These are phyloP conservation scores for Thera obeliscata DNA, from an alignment of 2,888 invertebrate species.

Conservation along the genomic window DNA sequence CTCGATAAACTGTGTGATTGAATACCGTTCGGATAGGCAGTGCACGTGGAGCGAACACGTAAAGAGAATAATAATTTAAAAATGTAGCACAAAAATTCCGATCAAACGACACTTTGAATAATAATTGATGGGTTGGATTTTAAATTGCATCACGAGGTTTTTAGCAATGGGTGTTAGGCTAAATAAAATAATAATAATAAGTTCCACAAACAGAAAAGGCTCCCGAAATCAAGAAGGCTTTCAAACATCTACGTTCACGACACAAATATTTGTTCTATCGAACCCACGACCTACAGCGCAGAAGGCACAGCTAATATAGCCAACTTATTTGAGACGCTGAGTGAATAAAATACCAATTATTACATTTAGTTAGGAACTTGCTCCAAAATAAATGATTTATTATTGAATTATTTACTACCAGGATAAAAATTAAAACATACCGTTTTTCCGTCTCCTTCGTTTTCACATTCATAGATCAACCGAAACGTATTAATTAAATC, in stretches of 20 bases:
- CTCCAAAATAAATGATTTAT: neutral
- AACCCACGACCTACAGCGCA: too few species aligned
- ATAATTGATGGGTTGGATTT: neutral
- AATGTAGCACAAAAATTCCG: neutral
- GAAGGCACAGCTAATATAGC: too few species aligned
- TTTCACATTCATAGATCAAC: conserved; percentile 21
- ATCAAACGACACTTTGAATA: neutral
- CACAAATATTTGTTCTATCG: too few species aligned
- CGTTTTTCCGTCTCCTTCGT: conserved; percentile 12
- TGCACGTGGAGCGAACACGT: conserved; percentile 3
- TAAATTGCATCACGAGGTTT: too few species aligned
- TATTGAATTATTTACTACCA: neutral
- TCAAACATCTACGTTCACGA: too few species aligned
- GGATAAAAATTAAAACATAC: conserved; percentile 15
- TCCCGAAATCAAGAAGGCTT: too few species aligned
- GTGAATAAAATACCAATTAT: too few species aligned
- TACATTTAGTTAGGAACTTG: too few species aligned
- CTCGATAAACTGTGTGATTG: conserved; percentile 4
- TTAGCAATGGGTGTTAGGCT: too few species aligned
- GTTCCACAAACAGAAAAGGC: too few species aligned
- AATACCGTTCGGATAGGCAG: conserved; percentile 6
- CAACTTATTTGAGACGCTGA: too few species aligned
- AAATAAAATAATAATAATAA: too few species aligned
- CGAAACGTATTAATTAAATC: conserved; percentile 15
- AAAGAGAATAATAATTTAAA: conserved; percentile 2